Base-by-base conservation (phyloP, 2,797 vertebrate species). In the Arnoldichthys spilopterus region DNA sequence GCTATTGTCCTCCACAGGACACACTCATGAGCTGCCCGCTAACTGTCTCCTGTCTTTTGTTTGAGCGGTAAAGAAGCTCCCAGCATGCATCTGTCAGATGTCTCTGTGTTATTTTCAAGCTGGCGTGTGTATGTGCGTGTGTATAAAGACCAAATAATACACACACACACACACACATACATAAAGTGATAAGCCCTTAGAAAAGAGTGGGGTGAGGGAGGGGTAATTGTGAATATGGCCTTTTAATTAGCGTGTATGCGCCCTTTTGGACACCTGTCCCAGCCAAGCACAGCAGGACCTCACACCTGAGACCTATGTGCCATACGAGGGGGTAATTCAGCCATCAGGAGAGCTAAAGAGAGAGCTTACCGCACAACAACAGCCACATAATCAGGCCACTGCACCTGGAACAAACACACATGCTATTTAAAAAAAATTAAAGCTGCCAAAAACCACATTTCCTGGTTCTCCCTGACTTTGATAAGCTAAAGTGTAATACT, bases 161-260 rank as follows among this genome's bases (percentile, higher is more conserved):
- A 58, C 40, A 47, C 32, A n/a, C 80, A 67, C 37, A 49, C 67
- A 79, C 26, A 40, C 43, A 24, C 62, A 45, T 45, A 71, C n/a
- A 54, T 26, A 76, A 20, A 64, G 76, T 81, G 64, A 86, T 56
- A 51, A 64, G 54, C 64, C 47, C n/a, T 70, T 54, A 45, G 58
- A 78, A 61, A 47, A 84, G 84, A 40, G 43, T 63, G 45, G 87
- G 83, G 80, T 84, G 85, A 89, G 86, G 69, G 73, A 93, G 92
- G 93, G 84, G 80, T 92, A 93, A 93, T 92, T 94, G 94, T 95
- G 94, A 97, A 95, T 91, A 95, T 94, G 94, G 93, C 94, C 94
- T 91, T 93, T 94, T 97, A 98, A 98, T 97, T 97, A 95, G 94
- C 93, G 92, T 94, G 95, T 94, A 95, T 94, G 95, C 93, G 93